phyloP scores from a whole-genome alignment of 2,888 invertebrate genomes.

The Melanophora roralis region DNA sequence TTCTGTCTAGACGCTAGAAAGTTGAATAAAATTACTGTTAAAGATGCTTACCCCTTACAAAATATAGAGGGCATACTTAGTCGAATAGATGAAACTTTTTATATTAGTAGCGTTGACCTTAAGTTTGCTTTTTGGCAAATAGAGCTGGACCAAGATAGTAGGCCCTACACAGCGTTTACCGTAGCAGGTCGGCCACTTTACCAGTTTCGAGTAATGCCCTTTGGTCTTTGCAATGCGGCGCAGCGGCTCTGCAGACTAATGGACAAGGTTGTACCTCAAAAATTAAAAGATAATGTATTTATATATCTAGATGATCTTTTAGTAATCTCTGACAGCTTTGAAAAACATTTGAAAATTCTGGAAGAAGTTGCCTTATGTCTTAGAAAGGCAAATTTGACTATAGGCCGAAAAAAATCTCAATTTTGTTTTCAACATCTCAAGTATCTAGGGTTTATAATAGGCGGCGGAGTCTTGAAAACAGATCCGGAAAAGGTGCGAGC shows the following conservation, averaged over 20 bases:
- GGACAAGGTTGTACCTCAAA: slow-evolving; percentile 61
- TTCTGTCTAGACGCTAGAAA: slow-evolving; percentile 67
- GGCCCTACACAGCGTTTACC: slow-evolving; percentile 41
- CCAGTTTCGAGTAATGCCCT: slow-evolving; percentile 29
- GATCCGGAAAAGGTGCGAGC: slow-evolving; percentile 31
- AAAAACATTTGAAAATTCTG: not conserved
- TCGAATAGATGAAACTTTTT: slow-evolving; percentile 22
- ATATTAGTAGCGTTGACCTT: slow-evolving; percentile 31
- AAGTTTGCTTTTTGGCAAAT: slow-evolving; percentile 42
- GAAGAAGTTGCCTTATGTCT: not conserved
- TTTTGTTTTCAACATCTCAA: slow-evolving; percentile 52
- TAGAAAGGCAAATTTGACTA: slow-evolving; percentile 14
- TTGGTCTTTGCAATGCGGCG: slow-evolving; percentile 35
- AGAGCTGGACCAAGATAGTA: slow-evolving; percentile 29
- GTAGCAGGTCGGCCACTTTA: slow-evolving; percentile 24
- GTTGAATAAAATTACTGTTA: slow-evolving; percentile 63
- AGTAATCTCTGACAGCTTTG: slow-evolving; percentile 40
- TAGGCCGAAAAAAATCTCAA: slow-evolving; percentile 45
- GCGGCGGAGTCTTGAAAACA: slow-evolving; percentile 21
- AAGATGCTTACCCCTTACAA: slow-evolving; percentile 22
- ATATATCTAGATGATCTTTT: slow-evolving; percentile 55
- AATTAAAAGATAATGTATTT: slow-evolving; percentile 25
- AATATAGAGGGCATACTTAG: slow-evolving; percentile 30
- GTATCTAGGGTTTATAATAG: slow-evolving; percentile 38
- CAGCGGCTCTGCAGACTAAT: slow-evolving; percentile 62